phyloP scores from a whole-genome alignment of 2,113 vertebrate genomes.

The Fulmarus glacialis region DNA sequence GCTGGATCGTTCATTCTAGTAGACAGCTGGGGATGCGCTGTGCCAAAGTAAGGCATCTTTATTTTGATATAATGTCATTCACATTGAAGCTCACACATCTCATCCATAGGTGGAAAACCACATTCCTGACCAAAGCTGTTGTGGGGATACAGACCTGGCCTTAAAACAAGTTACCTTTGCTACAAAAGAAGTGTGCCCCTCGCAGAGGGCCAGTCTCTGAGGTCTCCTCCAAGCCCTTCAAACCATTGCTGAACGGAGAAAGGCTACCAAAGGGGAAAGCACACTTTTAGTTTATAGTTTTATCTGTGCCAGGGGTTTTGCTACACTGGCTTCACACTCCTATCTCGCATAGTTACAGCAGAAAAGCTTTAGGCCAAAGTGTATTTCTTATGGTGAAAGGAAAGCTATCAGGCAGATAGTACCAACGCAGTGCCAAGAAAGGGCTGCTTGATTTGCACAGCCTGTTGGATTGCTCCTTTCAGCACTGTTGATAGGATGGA shows the following conservation, averaged over 20 bases:
- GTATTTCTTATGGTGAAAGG: neutral
- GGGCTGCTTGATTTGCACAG: neutral
- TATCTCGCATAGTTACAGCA: neutral
- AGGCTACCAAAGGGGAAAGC: neutral
- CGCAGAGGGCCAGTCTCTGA: fast-evolving
- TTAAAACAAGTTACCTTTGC: neutral
- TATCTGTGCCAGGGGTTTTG: neutral
- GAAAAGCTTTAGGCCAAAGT: neutral
- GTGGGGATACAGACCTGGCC: neutral
- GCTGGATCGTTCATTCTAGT: neutral
- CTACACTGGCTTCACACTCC: neutral
- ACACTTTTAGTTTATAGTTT: neutral
- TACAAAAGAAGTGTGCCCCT: neutral
- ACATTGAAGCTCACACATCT: fast-evolving
- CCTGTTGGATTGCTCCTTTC: neutral
- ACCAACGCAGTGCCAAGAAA: neutral
- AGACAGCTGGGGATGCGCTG: neutral
- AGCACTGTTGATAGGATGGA: neutral
- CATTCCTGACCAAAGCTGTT: neutral
- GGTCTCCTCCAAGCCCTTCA: neutral
- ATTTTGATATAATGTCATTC: neutral
- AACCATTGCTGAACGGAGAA: neutral
- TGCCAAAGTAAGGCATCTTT: neutral
- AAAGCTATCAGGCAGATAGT: neutral
- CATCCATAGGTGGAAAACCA: neutral